Evolutionary conservation across 2,113 vertebrate genomes (phyloP), one percentile per base, ranked within the genome.

Genomic region (Oenanthe melanoleuca): DNA sequence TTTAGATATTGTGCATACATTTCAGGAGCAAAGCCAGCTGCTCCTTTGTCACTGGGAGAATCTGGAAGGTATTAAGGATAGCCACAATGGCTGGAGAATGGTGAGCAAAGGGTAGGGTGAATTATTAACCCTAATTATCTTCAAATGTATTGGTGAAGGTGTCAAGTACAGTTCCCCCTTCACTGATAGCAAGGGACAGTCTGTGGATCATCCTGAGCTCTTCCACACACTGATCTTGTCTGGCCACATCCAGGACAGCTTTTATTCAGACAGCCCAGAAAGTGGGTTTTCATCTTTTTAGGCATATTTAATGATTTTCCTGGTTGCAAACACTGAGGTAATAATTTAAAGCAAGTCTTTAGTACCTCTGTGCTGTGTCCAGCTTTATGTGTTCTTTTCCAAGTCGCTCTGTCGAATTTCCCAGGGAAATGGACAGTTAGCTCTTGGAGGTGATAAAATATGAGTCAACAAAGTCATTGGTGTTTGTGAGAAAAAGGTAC

Each of bases 401-500:
- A 90, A 78, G 33, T 3, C 5, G 1, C n/a, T 82, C 67, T 72
- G 64, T 47, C 40, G 74, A 40, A 79, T 93, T 92, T 86, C 37
- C 26, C 11, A 15, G 44, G n/a, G 57, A 95, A 91, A 60, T 13
- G 33, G 56, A 17, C 25, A 78, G 42, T 52, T 72, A 63, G 38
- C 6, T 86, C 52, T 60, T 71, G 44, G 26, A 65, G 28, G 28
- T 72, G 53, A 70, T 44, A 92, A 92, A 92, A 50, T 49, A 31
- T 21, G 14, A 79, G 55, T 34, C 2, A 20, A 87, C 38, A 69
- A 91, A 75, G 34, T 80, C 33, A 11, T 37, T 3, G 3, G 18
- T 73, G 63, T 88, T 86, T 83, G 50, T 34, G 23, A 92, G 66
- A 69, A 92, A 79, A 80, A 80, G 66, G 9, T 57, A 34, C 70